Evolutionary conservation across 2,113 vertebrate species (phyloP), one percentile per base, ranked within the genome.

Genomic region (Amblyornis subalaris): DNA sequence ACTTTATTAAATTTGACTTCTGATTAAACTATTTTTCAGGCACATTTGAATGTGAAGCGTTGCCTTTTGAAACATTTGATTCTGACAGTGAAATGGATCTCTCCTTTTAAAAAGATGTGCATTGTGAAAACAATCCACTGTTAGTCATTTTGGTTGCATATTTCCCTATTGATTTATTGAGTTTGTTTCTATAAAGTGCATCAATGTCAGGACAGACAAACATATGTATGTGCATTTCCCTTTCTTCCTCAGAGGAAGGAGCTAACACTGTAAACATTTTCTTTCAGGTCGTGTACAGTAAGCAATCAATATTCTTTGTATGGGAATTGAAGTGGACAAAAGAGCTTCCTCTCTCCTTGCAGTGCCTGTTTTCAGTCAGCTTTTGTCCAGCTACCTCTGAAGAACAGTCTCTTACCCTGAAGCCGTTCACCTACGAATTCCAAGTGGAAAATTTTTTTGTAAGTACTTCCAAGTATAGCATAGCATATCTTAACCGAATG

Each of bases 381-480:
- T 99, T 99, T 96, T 98, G 94, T 51, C 98, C 98, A 1, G 96
- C 96, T 73, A 97, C 98, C n/a, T 96, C 95, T 80, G 97, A 97
- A 44, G 97, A 95, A 45, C 97, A 98, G 54, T 93, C 96, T 60
- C 28, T 98, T 17, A 95, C 96, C 88, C 96, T 98, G 89, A 98
- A 99, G 96, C 99, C 99, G 10, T 99, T 98, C 95, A 98, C 97
- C 73, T 99, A 99, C 0, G 94, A 98, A 94, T 99, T 99, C 94
- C 98, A 98, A 89, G 91, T 99, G 61, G 99, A 99, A 94, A 98
- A 98, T 84, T 99, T 99, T 96, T 98, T 98, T 89, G 99, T 99
- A 92, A 97, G 99, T 98, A 48, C 53, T 9, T 8, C 35, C 31
- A 71, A 73, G 36, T 64, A 14, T 3, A 54, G 44, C 64, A 15